Conservation (phyloP, 2,888 invertebrate species). For the Macaria liturata region DNA sequence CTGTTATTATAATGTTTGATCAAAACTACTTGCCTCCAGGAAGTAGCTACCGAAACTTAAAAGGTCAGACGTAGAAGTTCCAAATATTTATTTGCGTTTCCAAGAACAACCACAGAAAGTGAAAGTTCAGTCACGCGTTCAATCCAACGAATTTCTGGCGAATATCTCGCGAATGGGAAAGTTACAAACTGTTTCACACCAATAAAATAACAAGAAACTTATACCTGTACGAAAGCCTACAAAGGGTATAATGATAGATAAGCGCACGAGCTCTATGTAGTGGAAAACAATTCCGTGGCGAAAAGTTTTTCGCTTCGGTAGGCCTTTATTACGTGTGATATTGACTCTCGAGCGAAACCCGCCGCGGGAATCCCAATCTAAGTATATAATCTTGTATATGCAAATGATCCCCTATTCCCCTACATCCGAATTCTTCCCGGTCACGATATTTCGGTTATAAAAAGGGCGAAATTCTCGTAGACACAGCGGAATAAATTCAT, state of each 20-base stretch:
- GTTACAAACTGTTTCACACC: conserved; percentile 32
- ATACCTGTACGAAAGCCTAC: conserved; percentile 38
- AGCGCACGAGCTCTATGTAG: conserved; percentile 51
- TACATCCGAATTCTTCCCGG: conserved; percentile 67
- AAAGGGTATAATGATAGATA: conserved; percentile 47
- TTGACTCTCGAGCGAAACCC: conserved; percentile 61
- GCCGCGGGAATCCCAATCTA: conserved; percentile 55
- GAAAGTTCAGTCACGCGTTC: conserved; percentile 14
- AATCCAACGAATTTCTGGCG: conserved; percentile 9
- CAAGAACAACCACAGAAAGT: conserved; percentile 4
- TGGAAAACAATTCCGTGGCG: conserved; percentile 64
- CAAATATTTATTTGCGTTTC: conserved; percentile 1
- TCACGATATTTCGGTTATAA: conserved; percentile 68
- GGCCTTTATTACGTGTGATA: conserved; percentile 71
- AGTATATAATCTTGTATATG: conserved; percentile 74
- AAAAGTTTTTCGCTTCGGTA: conserved; percentile 63
- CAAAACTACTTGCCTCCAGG: no score
- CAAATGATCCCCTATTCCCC: conserved; percentile 68
- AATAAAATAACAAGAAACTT: conserved; percentile 38
- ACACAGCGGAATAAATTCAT: conserved; percentile 69
- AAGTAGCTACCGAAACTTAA: no score
- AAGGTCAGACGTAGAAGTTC: no score
- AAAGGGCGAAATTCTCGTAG: conserved; percentile 60
- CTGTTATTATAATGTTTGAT: no score
- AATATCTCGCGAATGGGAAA: conserved; percentile 30